These are phyloP conservation scores for Bombus sylvicola DNA, from an alignment of 1,140 invertebrate genomes.

Conservation along the genomic window DNA sequence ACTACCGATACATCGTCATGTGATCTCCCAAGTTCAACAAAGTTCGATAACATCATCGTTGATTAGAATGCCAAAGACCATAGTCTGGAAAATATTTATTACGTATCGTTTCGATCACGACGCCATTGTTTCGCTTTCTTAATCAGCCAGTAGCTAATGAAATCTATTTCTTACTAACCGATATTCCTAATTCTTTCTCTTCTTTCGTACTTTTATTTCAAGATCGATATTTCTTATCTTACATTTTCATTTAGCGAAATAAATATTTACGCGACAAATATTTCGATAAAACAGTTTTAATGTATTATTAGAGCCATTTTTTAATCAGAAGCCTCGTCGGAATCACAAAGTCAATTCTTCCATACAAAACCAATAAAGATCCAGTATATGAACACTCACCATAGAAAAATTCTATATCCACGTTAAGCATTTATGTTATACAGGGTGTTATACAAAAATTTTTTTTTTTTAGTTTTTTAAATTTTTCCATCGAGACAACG, in stretches of 20 bases:
- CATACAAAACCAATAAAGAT: too few relatives aligned
- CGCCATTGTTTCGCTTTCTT: background rate
- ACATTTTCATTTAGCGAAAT: background rate
- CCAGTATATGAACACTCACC: too few relatives aligned
- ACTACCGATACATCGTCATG: background rate
- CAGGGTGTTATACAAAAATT: too few relatives aligned
- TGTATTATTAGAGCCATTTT: too few relatives aligned
- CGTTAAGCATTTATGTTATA: too few relatives aligned
- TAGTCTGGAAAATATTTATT: conserved; percentile 34
- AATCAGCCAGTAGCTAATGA: background rate
- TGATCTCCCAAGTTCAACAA: conserved; percentile 2
- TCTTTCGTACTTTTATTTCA: background rate
- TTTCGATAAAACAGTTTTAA: too few relatives aligned
- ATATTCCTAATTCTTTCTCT: background rate
- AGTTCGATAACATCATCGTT: conserved; percentile 23
- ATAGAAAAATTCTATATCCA: too few relatives aligned
- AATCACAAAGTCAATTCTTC: too few relatives aligned
- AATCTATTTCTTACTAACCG: background rate
- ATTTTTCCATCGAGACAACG: too few relatives aligned
- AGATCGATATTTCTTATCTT: background rate
- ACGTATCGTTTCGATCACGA: background rate
- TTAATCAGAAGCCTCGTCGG: too few relatives aligned
- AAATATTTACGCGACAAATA: too few relatives aligned
- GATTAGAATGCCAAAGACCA: conserved; percentile 28
- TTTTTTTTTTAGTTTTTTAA: too few relatives aligned